A percentile compares a stretch with the other conserved stretches of the same genome.
phyloP scores from a whole-genome alignment of 2,113 vertebrate species.

The Oxygymnocypris stewartii region DNA sequence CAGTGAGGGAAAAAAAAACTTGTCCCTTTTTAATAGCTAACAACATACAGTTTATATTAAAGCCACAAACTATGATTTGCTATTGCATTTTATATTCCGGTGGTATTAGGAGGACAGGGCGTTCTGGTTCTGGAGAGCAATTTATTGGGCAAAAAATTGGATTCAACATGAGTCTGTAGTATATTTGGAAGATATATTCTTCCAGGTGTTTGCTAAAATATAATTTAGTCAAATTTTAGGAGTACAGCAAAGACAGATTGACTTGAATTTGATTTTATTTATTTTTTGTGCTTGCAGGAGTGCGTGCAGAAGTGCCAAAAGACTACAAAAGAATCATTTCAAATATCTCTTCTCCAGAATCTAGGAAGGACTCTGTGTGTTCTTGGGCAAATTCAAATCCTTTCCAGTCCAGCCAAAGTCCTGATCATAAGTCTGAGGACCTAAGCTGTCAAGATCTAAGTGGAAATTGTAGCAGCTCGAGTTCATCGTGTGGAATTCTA shows the following conservation, averaged over 20 bases:
- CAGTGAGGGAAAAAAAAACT: background rate
- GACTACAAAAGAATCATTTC: conserved; percentile 31
- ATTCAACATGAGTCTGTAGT: no score
- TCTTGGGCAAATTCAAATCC: conserved; percentile 35
- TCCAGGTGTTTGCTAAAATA: background rate
- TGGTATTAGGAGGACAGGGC: no score
- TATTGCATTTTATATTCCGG: background rate
- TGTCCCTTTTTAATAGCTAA: background rate
- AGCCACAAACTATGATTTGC: background rate
- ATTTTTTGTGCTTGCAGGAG: conserved; percentile 33
- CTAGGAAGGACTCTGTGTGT: conserved; percentile 31
- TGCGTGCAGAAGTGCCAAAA: conserved; percentile 11
- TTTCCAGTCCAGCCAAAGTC: background rate
- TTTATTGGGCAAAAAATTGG: background rate
- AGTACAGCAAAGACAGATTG: background rate
- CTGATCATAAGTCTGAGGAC: background rate
- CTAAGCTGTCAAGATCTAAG: background rate
- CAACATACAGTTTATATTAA: background rate
- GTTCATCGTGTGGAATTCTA: background rate
- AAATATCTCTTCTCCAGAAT: conserved; percentile 45
- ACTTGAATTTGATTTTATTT: background rate
- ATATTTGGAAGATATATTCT: background rate
- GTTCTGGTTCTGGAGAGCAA: background rate
- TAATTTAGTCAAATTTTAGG: background rate
- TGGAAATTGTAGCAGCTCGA: background rate